Evolutionary conservation across 2,888 invertebrate species (phyloP).

Genomic region (Dastarcus helophoroides): DNA sequence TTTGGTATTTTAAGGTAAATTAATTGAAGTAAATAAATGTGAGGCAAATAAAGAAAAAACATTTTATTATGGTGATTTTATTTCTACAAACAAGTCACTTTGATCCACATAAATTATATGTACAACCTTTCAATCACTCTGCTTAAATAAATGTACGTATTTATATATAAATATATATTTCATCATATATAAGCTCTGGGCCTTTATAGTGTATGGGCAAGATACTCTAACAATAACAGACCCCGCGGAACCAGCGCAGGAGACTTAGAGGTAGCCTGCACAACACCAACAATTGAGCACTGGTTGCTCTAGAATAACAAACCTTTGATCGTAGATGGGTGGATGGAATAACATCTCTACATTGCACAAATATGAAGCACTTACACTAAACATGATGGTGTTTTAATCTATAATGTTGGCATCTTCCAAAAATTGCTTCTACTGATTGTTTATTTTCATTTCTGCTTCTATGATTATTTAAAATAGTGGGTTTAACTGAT

Average conservation of each 20-base stretch:
- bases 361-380: no score
- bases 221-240: slow-evolving; percentile 25
- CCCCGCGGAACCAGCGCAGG: slow-evolving; percentile 23
- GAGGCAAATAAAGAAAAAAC: slow-evolving; percentile 5
- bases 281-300: slow-evolving; percentile 27
- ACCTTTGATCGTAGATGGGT: no score
- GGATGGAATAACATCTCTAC: no score
- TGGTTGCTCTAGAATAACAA: no score
- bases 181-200: slow-evolving; percentile 31
- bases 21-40: no score
- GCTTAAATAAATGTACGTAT: slow-evolving; percentile 36
- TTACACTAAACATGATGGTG: no score
- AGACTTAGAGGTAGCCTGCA: slow-evolving; percentile 32
- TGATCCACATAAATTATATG: slow-evolving; percentile 39
- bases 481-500: no score
- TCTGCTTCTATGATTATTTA: no score
- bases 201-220: slow-evolving; percentile 29
- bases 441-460: no score
- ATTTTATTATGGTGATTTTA: slow-evolving; percentile 30
- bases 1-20: no score
- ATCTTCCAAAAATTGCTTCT: no score
- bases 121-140: slow-evolving; percentile 38
- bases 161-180: slow-evolving; percentile 33
- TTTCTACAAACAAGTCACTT: slow-evolving; percentile 38
- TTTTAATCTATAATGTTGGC: no score